phyloP scores from a whole-genome alignment of 1,140 invertebrate genomes.

The Medauroidea extradentata region DNA sequence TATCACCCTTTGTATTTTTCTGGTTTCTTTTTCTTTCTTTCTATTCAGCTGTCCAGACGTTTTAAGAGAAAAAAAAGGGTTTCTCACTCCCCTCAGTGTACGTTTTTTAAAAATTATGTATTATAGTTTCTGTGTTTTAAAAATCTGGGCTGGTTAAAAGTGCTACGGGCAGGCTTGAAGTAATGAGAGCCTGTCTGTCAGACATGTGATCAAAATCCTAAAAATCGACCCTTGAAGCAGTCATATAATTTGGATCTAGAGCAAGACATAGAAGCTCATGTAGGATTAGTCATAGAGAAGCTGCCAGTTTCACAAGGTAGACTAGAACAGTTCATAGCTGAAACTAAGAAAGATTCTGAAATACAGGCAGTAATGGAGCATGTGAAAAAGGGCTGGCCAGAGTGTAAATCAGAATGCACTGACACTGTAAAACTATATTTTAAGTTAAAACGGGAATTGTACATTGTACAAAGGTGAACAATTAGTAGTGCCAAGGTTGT shows the following conservation, averaged over 20 bases:
- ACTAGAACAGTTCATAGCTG: conserved; percentile 27
- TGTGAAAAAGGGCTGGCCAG: conserved; percentile 39
- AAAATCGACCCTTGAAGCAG: too few species aligned
- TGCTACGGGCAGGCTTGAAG: too few species aligned
- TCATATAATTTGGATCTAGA: not conserved
- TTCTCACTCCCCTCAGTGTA: too few species aligned
- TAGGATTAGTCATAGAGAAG: not conserved
- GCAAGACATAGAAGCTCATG: not conserved
- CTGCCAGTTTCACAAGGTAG: conserved; percentile 10
- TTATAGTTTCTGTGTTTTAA: too few species aligned
- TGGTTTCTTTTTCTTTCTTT: too few species aligned
- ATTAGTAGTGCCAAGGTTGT: conserved; percentile 37
- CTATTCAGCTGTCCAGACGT: too few species aligned
- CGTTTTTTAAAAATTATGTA: too few species aligned
- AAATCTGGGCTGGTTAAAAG: too few species aligned
- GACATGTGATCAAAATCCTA: too few species aligned
- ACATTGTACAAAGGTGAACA: conserved; percentile 28
- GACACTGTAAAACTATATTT: conserved; percentile 30
- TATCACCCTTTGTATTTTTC: too few species aligned
- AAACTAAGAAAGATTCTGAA: conserved; percentile 27
- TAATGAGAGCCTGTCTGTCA: too few species aligned
- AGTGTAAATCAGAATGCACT: conserved; percentile 27
- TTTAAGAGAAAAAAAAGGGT: too few species aligned
- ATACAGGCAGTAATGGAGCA: conserved; percentile 27
- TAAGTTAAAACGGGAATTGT: conserved; percentile 32